Evolutionary conservation across 2,113 vertebrate genomes (phyloP).

Genomic region (Cyprinodon brontotheroides): DNA sequence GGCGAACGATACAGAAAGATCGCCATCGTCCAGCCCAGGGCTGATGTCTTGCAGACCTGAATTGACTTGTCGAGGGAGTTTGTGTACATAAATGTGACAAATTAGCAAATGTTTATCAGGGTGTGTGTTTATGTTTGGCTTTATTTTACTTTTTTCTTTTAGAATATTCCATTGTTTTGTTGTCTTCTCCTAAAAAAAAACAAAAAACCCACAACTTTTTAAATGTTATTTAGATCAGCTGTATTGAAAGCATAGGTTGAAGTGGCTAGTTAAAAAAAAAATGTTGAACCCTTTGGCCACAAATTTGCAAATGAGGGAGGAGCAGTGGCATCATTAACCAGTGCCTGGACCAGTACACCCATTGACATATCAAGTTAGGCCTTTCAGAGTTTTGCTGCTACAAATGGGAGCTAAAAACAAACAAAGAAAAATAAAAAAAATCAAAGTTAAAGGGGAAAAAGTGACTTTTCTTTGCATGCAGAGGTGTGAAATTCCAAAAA

Average conservation of each 20-base stretch:
- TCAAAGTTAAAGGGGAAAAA: conserved; percentile 16
- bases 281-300: no score
- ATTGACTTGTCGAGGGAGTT: conserved; percentile 47
- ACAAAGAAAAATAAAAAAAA: background rate
- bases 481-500: conserved; percentile 74
- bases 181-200: conserved; percentile 30
- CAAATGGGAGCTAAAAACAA: conserved; percentile 48
- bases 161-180: conserved; percentile 33
- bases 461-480: conserved; percentile 80
- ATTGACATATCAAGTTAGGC: conserved; percentile 80
- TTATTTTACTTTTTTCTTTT: conserved; percentile 49
- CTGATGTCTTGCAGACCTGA: conserved; percentile 54
- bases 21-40: conserved; percentile 37
- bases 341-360: conserved; percentile 78
- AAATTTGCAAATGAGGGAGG: conserved; percentile 45
- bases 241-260: conserved; percentile 25
- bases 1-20: conserved; percentile 32
- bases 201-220: conserved; percentile 10
- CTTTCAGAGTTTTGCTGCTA: conserved; percentile 81
- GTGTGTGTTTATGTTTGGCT: conserved; percentile 61
- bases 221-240: conserved; percentile 22
- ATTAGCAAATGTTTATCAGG: conserved; percentile 61
- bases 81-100: conserved; percentile 71
- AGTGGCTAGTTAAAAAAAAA: background rate
- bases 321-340: conserved; percentile 62